Evolutionary conservation across 2,888 invertebrate species (phyloP).

Genomic region (Limnephilus auricula): DNA sequence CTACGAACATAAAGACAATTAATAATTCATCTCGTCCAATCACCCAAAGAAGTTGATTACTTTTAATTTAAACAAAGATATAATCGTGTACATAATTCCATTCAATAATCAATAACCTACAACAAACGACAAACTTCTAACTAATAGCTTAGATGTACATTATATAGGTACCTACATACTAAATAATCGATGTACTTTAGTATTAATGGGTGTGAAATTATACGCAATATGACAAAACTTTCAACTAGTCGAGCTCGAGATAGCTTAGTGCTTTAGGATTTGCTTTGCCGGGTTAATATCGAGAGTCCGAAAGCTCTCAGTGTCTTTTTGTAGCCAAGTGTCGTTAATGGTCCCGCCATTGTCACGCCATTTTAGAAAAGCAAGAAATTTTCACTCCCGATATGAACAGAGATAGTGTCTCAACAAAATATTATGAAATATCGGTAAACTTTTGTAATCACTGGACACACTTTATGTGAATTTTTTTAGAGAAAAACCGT

Average conservation of each 20-base stretch:
- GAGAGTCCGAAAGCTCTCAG: not conserved
- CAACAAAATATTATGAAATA: too few relatives aligned
- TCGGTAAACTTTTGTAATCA: too few relatives aligned
- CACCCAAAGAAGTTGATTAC: not conserved
- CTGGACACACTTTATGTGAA: too few relatives aligned
- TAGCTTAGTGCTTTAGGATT: not conserved
- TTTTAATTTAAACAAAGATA: not conserved
- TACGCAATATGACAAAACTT: slow-evolving; percentile 2
- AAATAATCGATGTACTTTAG: not conserved
- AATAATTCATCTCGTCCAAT: too few relatives aligned
- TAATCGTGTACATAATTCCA: not conserved
- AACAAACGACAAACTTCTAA: not conserved
- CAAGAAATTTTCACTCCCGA: too few relatives aligned
- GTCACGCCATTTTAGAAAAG: not conserved
- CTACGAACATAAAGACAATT: too few relatives aligned
- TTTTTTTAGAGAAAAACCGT: too few relatives aligned
- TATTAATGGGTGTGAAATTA: slow-evolving; percentile 2
- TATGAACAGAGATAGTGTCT: too few relatives aligned
- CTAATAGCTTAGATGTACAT: not conserved
- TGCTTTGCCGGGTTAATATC: not conserved
- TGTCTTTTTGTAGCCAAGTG: not conserved
- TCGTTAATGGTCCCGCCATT: not conserved
- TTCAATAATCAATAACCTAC: not conserved
- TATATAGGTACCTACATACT: not conserved
- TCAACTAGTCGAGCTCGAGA: not conserved